Percentiles rank a stretch among this genome's conserved stretches.
phyloP scores from a whole-genome alignment of 2,797 vertebrate species.

The Muscicapa striata region DNA sequence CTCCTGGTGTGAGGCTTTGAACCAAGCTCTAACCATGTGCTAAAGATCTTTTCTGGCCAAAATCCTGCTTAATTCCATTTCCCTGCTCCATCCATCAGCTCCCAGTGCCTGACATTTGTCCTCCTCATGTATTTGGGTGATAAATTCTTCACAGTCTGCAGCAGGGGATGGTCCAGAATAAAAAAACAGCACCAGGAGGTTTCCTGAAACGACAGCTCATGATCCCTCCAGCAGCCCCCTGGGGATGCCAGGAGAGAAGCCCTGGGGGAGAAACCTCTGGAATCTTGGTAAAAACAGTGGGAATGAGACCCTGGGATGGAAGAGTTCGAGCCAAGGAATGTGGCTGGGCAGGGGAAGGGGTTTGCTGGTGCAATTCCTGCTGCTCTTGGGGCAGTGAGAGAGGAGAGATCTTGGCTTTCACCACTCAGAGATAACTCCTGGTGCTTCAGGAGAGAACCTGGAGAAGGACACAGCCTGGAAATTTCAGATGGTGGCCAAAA shows the following conservation, averaged over 20 bases:
- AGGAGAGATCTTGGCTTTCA: not conserved
- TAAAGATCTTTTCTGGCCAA: not conserved
- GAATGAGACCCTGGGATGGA: not conserved
- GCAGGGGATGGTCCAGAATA: not conserved
- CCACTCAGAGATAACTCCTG: not conserved
- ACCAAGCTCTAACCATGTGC: fast-evolving
- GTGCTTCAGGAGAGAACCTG: not conserved
- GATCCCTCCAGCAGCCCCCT: not conserved
- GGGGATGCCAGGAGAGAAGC: not conserved
- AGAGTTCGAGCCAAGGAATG: not conserved
- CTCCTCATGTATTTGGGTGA: not conserved
- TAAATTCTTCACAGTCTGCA: not conserved
- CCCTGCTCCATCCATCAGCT: not conserved
- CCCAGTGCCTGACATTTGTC: not conserved
- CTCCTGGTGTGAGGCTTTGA: not conserved
- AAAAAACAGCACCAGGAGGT: fast-evolving
- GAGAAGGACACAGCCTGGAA: not conserved
- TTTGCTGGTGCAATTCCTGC: not conserved
- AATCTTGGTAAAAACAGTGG: not conserved
- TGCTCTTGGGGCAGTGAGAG: not conserved
- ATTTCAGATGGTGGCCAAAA: not conserved
- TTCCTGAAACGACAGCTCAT: fast-evolving
- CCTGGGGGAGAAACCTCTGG: fast-evolving
- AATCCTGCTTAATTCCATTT: not conserved
- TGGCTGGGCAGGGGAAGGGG: not conserved